Base-by-base conservation (phyloP, 2,113 vertebrate genomes). In the Pristiophorus japonicus region DNA sequence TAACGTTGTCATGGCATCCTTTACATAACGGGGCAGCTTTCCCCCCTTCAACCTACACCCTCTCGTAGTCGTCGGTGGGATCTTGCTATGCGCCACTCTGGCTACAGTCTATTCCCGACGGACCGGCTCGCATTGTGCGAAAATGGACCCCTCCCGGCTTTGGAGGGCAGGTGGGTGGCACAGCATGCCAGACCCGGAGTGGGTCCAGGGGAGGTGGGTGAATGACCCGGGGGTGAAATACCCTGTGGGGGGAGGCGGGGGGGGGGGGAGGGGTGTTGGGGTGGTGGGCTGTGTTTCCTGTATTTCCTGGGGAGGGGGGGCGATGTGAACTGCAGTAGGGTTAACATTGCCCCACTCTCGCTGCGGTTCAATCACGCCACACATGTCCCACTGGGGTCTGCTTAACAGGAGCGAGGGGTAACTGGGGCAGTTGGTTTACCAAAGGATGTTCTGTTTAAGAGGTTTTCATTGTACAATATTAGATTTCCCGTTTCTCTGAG, bases 371-470 rank as follows among this genome's bases (percentile, higher is more conserved):
- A 81, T 45, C 38, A 42, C 78, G 42, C 38, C 42, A 18, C 38
- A 7, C 42, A 34, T 81, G 20, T 5, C 45, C 78, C 38, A 45
- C 78, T 18, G 45, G 38, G 3, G 5, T 81, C 38, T 22, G 78
- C n/a, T 81, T 81, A 81, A 42, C 45, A n/a, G 78, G 45, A 81
- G 38, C 18, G n/a, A 81, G 42, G 78, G 42, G 20, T 42, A 81
- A 81, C 38, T 81, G 4, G 38, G 78, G 38, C 42, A 81, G 20
- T 81, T 81, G 38, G 38, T 81, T 81, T n/a, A 81, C 78, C 78
- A 81, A 45, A 81, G 78, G 78, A 81, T 81, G 78, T 81, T 81
- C 45, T 81, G 78, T 81, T 81, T 81, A 81, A 81, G 38, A 81
- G 38, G 16, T 42, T 81, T 81, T 81, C n/a, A 81, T 81, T 81